Evolutionary conservation across 2,888 invertebrate species (phyloP).

Genomic region (Silvanus unidentatus): DNA sequence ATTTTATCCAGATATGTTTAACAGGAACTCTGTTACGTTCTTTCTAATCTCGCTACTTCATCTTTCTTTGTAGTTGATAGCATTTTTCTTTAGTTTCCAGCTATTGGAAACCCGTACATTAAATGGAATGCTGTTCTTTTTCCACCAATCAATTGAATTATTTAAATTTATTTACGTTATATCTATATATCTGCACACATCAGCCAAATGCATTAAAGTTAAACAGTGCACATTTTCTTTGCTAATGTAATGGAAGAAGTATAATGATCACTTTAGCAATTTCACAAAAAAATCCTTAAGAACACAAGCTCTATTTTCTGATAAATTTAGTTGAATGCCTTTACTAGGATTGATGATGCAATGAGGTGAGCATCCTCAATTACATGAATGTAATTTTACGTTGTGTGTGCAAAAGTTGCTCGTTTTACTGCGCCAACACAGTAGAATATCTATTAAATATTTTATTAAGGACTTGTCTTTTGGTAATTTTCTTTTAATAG

Average conservation of each 20-base stretch:
- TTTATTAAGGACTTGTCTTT: no score
- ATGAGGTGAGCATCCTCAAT: slow-evolving; percentile 26
- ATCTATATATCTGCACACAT: no score
- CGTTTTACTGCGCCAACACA: no score
- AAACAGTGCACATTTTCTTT: no score
- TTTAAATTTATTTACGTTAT: no score
- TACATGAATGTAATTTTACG: slow-evolving; percentile 25
- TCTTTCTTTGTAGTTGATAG: background rate
- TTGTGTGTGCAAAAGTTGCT: no score
- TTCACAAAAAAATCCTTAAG: slow-evolving; percentile 18
- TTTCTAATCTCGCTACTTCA: no score
- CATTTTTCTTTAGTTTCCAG: background rate
- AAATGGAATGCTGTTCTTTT: slow-evolving; percentile 6
- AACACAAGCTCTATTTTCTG: slow-evolving; percentile 21
- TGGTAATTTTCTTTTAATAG: no score
- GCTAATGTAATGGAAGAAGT: slow-evolving; percentile 30
- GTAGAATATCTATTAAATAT: no score
- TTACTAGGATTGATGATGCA: slow-evolving; percentile 23
- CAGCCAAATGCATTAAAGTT: no score
- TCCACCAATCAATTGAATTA: no score
- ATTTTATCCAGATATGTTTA: slow-evolving; percentile 5
- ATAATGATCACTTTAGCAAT: slow-evolving; percentile 27
- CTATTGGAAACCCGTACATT: slow-evolving; percentile 30
- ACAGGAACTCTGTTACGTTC: background rate
- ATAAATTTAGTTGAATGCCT: slow-evolving; percentile 23